Evolutionary conservation across 2,888 invertebrate genomes (phyloP), one percentile per base, ranked within the genome.

Genomic region (Leucania comma): DNA sequence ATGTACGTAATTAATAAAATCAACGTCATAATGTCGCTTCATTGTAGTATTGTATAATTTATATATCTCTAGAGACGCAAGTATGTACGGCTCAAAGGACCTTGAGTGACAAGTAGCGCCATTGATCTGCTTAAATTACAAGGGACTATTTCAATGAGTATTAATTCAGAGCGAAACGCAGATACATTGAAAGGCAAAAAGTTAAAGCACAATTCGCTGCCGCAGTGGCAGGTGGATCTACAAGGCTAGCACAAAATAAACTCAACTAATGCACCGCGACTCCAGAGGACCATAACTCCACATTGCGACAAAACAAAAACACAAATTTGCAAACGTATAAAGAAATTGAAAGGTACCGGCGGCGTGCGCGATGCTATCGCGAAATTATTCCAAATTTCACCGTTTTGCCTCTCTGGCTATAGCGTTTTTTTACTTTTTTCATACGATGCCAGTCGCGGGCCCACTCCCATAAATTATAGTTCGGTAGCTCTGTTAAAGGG

Each of bases 361-460:
- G 93, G 91, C 90, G 86, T 89, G 89, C 89, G 85, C 91, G 96
- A 96, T 96, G 92, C 90, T 95, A 96, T 96, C 96, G 93, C 91
- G 87, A 95, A 95, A 95, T 95, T 93, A 95, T 96, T 95, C 95
- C 95, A 94, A 95, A 96, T 96, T 96, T 96, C 95, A 94, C 95
- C 96, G 92, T 95, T 95, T 95, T 93, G 95, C 94, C 82, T 81
- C 82, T 80, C 84, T 68, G 73, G 83, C 82, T 87, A 83, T 85
- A 85, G 85, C 83, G 89, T 91, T 92, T 92, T n/a, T 90, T 86
- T 88, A 90, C 91, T 91, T 91, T 88, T 92, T 92, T 88, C 90
- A 88, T 88, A 86, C 93, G 90, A 92, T 92, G 92, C 91, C 91
- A 93, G 92, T 91, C 93, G 92, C 88, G 90, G 79, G 90, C 89